A percentile compares a stretch with the other conserved stretches of the same genome.
phyloP scores from a whole-genome alignment of 2,113 vertebrate genomes.

The Nycticryphes semicollaris region DNA sequence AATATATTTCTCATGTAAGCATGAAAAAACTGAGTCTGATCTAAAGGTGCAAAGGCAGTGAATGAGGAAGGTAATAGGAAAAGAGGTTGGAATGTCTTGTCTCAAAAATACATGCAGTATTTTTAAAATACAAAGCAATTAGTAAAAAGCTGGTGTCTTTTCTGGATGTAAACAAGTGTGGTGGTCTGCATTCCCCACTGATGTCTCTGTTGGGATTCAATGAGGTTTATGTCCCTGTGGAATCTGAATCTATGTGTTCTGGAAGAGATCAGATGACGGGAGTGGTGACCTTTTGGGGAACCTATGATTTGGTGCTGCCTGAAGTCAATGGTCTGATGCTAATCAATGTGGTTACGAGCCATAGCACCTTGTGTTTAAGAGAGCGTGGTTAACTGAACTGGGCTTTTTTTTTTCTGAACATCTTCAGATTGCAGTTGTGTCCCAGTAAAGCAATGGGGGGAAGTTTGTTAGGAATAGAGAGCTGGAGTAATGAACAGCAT shows the following conservation, averaged over 20 bases:
- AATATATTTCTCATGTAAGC: not conserved
- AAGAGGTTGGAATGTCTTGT: not conserved
- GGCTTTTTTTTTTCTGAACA: too few species aligned
- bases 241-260: not conserved
- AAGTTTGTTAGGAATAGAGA: not conserved
- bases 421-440: not conserved
- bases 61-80: not conserved
- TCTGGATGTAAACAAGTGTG: not conserved
- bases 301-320: not conserved
- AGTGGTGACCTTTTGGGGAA: not conserved
- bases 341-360: not conserved
- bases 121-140: too few species aligned
- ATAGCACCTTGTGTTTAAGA: accelerated
- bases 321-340: not conserved
- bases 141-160: too few species aligned
- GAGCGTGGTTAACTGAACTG: not conserved
- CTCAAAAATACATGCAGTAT: not conserved
- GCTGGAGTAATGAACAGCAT: not conserved
- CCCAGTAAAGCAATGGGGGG: not conserved
- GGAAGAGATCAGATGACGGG: not conserved
- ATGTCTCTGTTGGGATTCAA: not conserved
- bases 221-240: not conserved
- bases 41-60: not conserved
- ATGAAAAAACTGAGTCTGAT: not conserved
- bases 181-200: not conserved